Percentiles rank a stretch among this genome's conserved stretches.
phyloP scores from a whole-genome alignment of 2,113 vertebrate genomes.

The Oenanthe oenanthe region DNA sequence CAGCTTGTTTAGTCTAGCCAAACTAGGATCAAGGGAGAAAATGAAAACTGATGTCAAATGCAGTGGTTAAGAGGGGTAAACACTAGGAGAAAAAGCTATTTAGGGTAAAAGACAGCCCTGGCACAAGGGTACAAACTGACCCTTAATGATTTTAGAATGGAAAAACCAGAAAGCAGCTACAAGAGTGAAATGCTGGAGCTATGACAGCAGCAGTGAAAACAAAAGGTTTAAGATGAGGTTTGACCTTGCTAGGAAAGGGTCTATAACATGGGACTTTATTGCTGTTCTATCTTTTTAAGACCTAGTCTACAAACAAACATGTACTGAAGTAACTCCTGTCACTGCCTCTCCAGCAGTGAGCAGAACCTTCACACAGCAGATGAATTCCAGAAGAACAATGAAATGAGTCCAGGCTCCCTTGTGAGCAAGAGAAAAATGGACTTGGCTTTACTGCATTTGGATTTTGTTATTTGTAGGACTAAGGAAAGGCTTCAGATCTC shows the following conservation, averaged over 20 bases:
- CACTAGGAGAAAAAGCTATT: background rate
- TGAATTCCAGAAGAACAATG: conserved; percentile 14
- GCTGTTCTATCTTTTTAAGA: conserved; percentile 20
- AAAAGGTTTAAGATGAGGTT: background rate
- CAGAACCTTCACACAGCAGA: conserved; percentile 5
- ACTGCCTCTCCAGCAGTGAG: background rate
- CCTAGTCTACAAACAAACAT: background rate
- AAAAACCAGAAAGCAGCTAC: background rate
- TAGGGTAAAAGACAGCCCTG: background rate
- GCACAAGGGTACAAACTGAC: background rate
- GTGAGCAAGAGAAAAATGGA: background rate
- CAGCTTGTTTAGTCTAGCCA: conserved; percentile 45
- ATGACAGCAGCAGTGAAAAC: background rate
- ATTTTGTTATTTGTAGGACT: background rate
- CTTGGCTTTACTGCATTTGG: background rate
- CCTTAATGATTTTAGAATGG: background rate
- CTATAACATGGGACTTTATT: background rate
- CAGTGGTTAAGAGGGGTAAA: background rate
- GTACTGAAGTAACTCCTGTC: background rate
- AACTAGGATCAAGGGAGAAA: background rate
- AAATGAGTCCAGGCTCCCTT: background rate
- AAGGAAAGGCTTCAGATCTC: background rate
- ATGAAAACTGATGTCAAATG: background rate
- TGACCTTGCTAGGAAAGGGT: background rate
- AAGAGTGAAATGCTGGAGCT: background rate